Evolutionary conservation across 2,797 vertebrate species (phyloP).

Genomic region (Sebastes steindachneri): DNA sequence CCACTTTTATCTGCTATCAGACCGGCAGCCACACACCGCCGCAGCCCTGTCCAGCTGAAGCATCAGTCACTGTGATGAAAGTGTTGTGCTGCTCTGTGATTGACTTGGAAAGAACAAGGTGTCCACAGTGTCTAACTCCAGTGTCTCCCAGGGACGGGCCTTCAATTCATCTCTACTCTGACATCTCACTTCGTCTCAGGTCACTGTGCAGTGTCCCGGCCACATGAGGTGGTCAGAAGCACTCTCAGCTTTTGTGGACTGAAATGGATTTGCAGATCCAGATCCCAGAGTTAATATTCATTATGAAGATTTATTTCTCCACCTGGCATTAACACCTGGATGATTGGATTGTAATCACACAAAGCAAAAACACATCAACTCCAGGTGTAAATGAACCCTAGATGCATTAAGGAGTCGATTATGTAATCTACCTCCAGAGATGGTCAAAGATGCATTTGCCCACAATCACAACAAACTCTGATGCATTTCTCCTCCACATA

Average conservation of each 20-base stretch:
- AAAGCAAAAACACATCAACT: not conserved
- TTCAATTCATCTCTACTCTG: slow-evolving; percentile 27
- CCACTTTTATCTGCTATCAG: slow-evolving; percentile 16
- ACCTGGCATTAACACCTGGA: not conserved
- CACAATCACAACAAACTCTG: not conserved
- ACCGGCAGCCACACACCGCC: not conserved
- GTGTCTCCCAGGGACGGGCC: slow-evolving; percentile 21
- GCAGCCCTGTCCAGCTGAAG: slow-evolving; percentile 5
- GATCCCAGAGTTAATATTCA: not conserved
- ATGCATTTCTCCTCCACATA: not conserved
- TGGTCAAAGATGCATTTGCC: not conserved
- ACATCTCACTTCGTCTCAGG: slow-evolving; percentile 44
- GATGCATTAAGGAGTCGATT: not conserved
- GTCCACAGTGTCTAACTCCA: slow-evolving; percentile 31
- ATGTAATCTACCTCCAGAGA: not conserved
- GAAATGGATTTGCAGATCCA: not conserved
- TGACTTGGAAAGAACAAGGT: slow-evolving; percentile 49
- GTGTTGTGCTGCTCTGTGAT: not conserved
- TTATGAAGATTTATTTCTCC: not conserved
- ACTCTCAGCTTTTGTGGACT: not conserved
- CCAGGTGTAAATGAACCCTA: not conserved
- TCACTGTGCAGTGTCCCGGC: not conserved
- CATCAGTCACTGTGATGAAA: slow-evolving; percentile 51
- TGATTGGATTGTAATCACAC: slow-evolving; percentile 2
- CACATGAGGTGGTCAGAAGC: not conserved